Evolutionary conservation across 2,113 vertebrate genomes (phyloP).

Genomic region (Miniopterus natalensis): DNA sequence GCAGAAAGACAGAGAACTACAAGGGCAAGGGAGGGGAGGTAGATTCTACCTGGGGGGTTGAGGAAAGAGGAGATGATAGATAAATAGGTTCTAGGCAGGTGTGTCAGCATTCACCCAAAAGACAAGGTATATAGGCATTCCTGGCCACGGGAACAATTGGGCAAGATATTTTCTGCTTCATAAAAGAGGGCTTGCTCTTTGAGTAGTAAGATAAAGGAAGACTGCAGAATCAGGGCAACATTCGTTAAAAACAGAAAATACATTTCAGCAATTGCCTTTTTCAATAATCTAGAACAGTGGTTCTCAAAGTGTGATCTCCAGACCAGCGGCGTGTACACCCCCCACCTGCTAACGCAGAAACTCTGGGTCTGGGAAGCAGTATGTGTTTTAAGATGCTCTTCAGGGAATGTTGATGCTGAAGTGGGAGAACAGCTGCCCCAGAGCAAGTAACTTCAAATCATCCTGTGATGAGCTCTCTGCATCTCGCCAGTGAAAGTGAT

Average conservation of each 20-base stretch:
- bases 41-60: background rate
- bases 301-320: background rate
- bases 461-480: background rate
- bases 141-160: background rate
- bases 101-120: background rate
- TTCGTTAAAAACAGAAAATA: background rate
- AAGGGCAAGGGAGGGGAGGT: background rate
- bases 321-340: background rate
- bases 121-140: background rate
- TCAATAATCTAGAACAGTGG: background rate
- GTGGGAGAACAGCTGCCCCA: background rate
- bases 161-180: background rate
- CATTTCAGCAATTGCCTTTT: background rate
- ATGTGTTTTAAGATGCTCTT: background rate
- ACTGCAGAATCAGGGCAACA: background rate
- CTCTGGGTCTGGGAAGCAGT: background rate
- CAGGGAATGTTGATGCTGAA: background rate
- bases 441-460: background rate
- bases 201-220: background rate
- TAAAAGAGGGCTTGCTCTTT: background rate
- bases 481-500: background rate
- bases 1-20: background rate
- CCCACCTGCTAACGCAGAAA: background rate
- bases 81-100: slow-evolving; percentile 4
- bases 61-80: background rate